Base-by-base conservation (phyloP, 2,888 invertebrate genomes). In the Priocnemis perturbator region DNA sequence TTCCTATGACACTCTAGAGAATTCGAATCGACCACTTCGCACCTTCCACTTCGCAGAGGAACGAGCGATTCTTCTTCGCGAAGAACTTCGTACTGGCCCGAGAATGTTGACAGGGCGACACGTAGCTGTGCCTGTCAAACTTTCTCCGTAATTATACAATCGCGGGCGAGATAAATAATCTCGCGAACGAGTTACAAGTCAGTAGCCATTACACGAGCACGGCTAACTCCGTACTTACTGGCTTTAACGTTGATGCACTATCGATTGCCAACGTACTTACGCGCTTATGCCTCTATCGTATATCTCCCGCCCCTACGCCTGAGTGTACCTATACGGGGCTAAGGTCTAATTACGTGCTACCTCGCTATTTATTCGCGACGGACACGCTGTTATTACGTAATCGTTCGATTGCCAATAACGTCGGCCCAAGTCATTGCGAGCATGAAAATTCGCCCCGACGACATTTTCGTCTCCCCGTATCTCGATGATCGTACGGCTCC, bases 381-480 rank as follows among this genome's bases (percentile, higher is more conserved):
- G 67, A 47, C 37, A 56, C 55, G 45, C 57, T 76, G 67, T 78
- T 77, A 81, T 82, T 81, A 81, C 73, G 71, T 71, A 77, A 79
- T 82, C 73, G 37, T 37, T 37, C 37, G 37, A 37, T 37, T 73
- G 73, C 69, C 60, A 67, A 69, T 71, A 20, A 55, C 55, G 55
- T 55, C n/a, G 26, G 26, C 37, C 37, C 7, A 11, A 26, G 26
- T 5, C 37, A 11, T 9, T 37, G 4, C 1, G 4, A 9, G 7
- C 37, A 37, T 37, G 37, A 37, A 37, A 37, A 37, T 37, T 37
- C 37, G 37, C 7, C n/a, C n/a, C 37, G 37, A 37, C 37, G 37
- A 37, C 7, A 37, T 37, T 37, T 37, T 37, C 37, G 37, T 37
- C n/a, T n/a, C 1, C 37, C 4, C 37, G 11, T 37, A 37, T 37